Evolutionary conservation across 2,797 vertebrate genomes (phyloP).

Genomic region (Pangasius krempfi): DNA sequence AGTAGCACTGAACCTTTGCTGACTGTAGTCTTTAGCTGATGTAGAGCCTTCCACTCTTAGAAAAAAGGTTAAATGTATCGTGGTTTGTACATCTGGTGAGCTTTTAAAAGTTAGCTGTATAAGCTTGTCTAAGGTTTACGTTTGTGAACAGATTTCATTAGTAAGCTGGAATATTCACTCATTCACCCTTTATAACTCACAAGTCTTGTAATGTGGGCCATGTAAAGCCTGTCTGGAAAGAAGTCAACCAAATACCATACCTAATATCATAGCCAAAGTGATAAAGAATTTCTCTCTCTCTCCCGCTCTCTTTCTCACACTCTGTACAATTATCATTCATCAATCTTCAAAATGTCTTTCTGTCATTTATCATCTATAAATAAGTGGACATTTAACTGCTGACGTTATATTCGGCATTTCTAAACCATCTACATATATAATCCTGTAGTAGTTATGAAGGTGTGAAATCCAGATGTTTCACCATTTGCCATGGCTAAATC

Average conservation of each 20-base stretch:
- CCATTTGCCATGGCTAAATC: not conserved
- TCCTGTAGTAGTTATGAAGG: not conserved
- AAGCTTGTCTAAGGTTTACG: not conserved
- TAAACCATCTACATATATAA: not conserved
- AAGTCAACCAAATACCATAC: not conserved
- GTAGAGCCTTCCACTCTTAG: not conserved
- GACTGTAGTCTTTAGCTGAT: not conserved
- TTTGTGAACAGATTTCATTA: not conserved
- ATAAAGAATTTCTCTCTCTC: not conserved
- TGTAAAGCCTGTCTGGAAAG: not conserved
- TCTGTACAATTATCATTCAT: not conserved
- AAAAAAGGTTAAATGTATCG: not conserved
- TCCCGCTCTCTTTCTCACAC: not conserved
- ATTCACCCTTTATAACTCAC: not conserved
- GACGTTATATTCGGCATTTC: not conserved
- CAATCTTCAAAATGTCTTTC: not conserved
- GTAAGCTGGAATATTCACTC: not conserved
- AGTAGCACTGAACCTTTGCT: not conserved
- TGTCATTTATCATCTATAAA: conserved; percentile 22
- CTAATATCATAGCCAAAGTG: not conserved
- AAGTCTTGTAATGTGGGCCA: not conserved
- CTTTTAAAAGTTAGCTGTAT: not conserved
- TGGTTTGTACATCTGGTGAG: not conserved
- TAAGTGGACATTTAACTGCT: not conserved
- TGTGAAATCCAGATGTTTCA: not conserved